Percentiles rank a stretch among this genome's conserved stretches.
Evolutionary conservation across 2,888 invertebrate species (phyloP).

Genomic region (Buathra laborator): DNA sequence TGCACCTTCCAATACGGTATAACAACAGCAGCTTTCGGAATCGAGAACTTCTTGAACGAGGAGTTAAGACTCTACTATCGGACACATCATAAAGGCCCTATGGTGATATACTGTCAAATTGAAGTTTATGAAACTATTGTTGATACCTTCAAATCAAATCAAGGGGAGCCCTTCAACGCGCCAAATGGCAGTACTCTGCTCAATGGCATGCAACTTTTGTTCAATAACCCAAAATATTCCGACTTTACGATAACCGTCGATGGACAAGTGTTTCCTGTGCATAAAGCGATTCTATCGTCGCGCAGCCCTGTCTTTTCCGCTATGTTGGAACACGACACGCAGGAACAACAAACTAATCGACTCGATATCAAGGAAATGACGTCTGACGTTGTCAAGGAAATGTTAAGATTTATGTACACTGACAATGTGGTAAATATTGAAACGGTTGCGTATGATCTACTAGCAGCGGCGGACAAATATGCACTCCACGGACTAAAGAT

Average conservation of each 20-base stretch:
- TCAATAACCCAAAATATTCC: slow-evolving; percentile 78
- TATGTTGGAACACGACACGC: slow-evolving; percentile 99
- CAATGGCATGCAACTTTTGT: too few species aligned
- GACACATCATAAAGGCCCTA: too few species aligned
- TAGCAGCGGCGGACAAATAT: slow-evolving; percentile 99
- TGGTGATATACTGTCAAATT: too few species aligned
- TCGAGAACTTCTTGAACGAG: neutral
- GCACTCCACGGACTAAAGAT: slow-evolving; percentile 99
- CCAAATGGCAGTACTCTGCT: too few species aligned
- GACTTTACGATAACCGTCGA: slow-evolving; percentile 98
- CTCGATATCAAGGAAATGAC: slow-evolving; percentile 99
- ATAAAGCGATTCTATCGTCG: slow-evolving; percentile 97
- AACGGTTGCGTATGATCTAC: slow-evolving; percentile 98
- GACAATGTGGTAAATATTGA: slow-evolving; percentile 98
- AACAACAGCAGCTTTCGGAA: neutral
- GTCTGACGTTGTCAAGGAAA: slow-evolving; percentile 98
- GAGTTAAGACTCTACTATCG: too few species aligned
- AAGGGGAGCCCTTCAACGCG: too few species aligned
- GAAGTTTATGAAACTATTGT: too few species aligned
- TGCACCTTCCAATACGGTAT: too few species aligned
- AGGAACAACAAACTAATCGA: slow-evolving; percentile 97
- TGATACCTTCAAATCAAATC: too few species aligned
- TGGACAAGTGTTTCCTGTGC: slow-evolving; percentile 96
- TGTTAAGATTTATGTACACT: slow-evolving; percentile 99
- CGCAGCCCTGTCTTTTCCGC: slow-evolving; percentile 99